Evolutionary conservation across 1,140 invertebrate species (phyloP).

Genomic region (Aphaenogaster floridana): DNA sequence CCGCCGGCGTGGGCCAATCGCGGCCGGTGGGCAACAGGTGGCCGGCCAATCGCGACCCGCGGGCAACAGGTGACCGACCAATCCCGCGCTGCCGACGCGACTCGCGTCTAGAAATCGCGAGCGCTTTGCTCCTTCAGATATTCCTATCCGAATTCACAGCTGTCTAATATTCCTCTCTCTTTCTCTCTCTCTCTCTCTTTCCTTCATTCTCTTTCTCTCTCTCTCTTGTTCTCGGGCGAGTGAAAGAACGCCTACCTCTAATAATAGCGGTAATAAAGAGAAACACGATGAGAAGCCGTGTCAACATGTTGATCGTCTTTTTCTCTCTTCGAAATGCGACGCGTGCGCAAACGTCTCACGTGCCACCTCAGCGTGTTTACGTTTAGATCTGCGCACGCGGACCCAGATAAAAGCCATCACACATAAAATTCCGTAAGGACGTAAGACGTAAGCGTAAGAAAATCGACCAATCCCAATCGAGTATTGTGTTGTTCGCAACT

Average conservation of each 20-base stretch:
- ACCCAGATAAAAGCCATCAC: not conserved
- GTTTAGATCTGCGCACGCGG: not conserved
- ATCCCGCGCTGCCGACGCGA: constrained; percentile 73
- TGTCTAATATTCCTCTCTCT: not conserved
- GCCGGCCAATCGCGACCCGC: constrained; percentile 79
- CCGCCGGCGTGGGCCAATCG: constrained; percentile 79
- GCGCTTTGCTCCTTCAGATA: constrained; percentile 57
- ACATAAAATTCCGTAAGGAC: too few relatives aligned
- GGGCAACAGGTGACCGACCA: constrained; percentile 85
- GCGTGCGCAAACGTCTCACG: not conserved
- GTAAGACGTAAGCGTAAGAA: too few relatives aligned
- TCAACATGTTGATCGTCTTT: constrained; percentile 42
- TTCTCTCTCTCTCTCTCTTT: constrained; percentile 20
- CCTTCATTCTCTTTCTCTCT: not conserved
- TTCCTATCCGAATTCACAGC: constrained; percentile 51
- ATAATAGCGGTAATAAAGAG: not conserved
- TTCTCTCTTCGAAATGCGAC: not conserved
- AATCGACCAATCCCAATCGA: too few relatives aligned
- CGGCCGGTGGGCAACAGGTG: constrained; percentile 82
- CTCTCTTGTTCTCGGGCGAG: not conserved
- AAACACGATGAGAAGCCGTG: not conserved
- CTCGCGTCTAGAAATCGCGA: constrained; percentile 52
- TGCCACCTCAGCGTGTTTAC: not conserved
- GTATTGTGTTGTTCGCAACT: too few relatives aligned
- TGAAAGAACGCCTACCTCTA: not conserved